Conservation (phyloP, 2,797 vertebrate genomes). For the Molothrus aeneus region DNA sequence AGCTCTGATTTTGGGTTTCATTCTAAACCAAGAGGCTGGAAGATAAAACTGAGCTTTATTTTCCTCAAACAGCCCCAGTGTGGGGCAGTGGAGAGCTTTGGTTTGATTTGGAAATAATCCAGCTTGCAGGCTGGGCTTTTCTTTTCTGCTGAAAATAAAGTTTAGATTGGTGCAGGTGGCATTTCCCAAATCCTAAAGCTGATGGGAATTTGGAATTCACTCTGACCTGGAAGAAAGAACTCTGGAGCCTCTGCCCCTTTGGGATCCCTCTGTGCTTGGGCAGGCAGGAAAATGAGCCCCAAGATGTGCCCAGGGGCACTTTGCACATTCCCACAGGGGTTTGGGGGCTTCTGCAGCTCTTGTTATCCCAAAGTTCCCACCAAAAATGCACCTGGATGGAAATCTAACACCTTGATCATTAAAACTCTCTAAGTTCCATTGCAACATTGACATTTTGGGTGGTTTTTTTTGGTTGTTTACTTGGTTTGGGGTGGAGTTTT, state of each 20-base stretch:
- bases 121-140: neutral
- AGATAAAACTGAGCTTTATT: neutral
- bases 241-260: neutral
- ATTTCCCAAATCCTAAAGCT: neutral
- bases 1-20: neutral
- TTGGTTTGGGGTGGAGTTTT: neutral
- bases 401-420: neutral
- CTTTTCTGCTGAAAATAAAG: neutral
- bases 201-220: neutral
- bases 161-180: neutral
- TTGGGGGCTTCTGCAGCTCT: neutral
- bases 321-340: neutral
- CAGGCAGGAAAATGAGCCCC: neutral
- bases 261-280: neutral
- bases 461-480: neutral
- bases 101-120: neutral
- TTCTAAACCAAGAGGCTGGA: neutral
- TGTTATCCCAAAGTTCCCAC: neutral
- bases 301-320: neutral
- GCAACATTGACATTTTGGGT: neutral
- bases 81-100: neutral
- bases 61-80: neutral
- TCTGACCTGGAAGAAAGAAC: neutral
- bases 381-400: neutral
- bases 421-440: neutral